These are phyloP conservation scores for Plestiodon gilberti DNA, from an alignment of 2,113 vertebrate genomes.

Conservation along the genomic window DNA sequence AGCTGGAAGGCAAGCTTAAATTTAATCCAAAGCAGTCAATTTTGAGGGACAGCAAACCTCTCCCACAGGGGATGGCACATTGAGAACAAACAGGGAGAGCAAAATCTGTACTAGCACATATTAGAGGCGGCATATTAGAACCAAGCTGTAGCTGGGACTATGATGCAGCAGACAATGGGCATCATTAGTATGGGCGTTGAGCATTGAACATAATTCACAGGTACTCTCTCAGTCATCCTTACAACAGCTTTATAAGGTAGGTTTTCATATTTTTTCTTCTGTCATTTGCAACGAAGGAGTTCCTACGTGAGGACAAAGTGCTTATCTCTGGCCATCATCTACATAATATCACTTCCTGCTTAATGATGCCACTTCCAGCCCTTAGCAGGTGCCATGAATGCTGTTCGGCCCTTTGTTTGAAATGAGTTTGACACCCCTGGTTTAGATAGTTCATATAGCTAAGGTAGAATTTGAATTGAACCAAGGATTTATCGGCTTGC, in stretches of 20 bases:
- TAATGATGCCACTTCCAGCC: no score
- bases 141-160: constrained; percentile 65
- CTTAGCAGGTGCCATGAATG: no score
- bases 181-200: no score
- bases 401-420: no score
- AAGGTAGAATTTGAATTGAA: not conserved
- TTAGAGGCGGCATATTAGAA: constrained; percentile 37
- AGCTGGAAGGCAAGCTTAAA: constrained; percentile 62
- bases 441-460: not conserved
- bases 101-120: constrained; percentile 18
- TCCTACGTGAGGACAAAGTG: no score
- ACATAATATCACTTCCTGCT: no score
- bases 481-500: not conserved
- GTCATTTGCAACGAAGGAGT: no score
- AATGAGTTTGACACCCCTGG: no score
- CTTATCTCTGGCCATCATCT: no score
- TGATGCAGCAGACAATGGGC: constrained; percentile 55
- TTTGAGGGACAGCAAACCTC: constrained; percentile 55
- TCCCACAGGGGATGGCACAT: constrained; percentile 47
- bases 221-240: not conserved
- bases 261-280: no score
- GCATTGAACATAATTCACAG: constrained; percentile 33
- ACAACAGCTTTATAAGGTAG: not conserved
- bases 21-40: constrained; percentile 58
- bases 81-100: constrained; percentile 28